Evolutionary conservation across 2,888 invertebrate species (phyloP), one percentile per base, ranked within the genome.

Genomic region (Linnaemya tessellans): DNA sequence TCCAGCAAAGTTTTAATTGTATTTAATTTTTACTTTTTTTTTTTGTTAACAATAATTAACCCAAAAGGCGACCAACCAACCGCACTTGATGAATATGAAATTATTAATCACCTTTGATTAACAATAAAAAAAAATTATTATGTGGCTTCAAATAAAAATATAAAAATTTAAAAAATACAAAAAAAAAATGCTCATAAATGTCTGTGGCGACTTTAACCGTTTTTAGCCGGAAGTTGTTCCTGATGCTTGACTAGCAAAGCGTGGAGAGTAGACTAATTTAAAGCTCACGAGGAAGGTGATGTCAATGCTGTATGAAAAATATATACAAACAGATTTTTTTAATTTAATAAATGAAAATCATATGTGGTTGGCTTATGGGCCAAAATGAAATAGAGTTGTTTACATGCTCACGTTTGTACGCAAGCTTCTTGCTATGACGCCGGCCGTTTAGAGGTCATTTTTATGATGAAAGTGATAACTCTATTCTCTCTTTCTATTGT

Each of bases 201-300:
- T 49, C 41, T 62, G 8, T 71, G 79, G 79, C 58, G 81, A 79
- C 70, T 85, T 79, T 71, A 79, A 62, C 71, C 79, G 71, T 80
- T 75, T 81, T 84, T 86, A 85, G 84, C 89, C 91, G 91, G 91
- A 91, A 91, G 90, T 91, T 89, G 90, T 89, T 90, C 90, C 92
- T 91, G 92, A 90, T 91, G 92, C 91, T 92, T 91, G 92, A 80
- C 89, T 91, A 91, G 89, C 91, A 91, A 92, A 91, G 91, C 91
- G 92, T 91, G 87, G 89, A 92, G 88, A 89, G 89, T 88, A 87
- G 88, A 87, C 78, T 74, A 84, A 86, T 80, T 84, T 80, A 43
- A 65, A 75, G 80, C 84, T 77, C 43, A 68, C 18, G 62, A 79
- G 79, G 51, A 83, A 88, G 89, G 91, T 90, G 91, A 91, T 90